Percentiles rank a stretch among this genome's conserved stretches.
These are phyloP conservation scores for Gila robusta DNA, from an alignment of 2,797 vertebrate genomes.

Conservation along the genomic window DNA sequence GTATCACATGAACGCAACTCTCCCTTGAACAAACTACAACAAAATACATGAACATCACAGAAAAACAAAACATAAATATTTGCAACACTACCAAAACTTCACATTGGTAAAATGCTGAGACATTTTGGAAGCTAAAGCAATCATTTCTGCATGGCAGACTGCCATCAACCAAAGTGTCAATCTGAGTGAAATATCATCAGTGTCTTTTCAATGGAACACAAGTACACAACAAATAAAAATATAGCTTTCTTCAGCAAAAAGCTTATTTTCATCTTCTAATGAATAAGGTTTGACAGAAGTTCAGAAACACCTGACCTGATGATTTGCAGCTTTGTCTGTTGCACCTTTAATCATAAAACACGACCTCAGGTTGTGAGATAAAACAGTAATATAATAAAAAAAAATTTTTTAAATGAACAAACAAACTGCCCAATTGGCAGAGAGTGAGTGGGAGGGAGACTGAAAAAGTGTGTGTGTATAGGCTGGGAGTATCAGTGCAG, in stretches of 20 bases:
- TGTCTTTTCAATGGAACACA: background rate
- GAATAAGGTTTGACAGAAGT: background rate
- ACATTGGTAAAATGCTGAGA: background rate
- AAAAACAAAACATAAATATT: background rate
- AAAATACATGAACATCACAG: background rate
- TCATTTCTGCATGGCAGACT: background rate
- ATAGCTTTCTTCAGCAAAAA: background rate
- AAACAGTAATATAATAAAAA: background rate
- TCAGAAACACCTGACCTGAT: background rate
- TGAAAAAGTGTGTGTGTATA: slow-evolving; percentile 9
- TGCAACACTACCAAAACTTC: background rate
- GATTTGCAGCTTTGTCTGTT: background rate
- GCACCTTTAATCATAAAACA: background rate
- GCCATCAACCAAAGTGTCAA: background rate
- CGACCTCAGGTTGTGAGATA: background rate
- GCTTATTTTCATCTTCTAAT: background rate
- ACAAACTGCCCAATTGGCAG: background rate
- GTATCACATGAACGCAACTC: background rate
- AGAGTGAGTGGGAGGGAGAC: slow-evolving; percentile 1
- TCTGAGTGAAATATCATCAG: background rate
- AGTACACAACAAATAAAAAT: background rate
- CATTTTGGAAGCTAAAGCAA: background rate
- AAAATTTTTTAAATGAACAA: background rate
- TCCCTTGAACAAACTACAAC: background rate
- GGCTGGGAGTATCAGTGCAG: slow-evolving; percentile 2